Conservation (phyloP, 1,140 invertebrate species). For the Nomia melanderi region DNA sequence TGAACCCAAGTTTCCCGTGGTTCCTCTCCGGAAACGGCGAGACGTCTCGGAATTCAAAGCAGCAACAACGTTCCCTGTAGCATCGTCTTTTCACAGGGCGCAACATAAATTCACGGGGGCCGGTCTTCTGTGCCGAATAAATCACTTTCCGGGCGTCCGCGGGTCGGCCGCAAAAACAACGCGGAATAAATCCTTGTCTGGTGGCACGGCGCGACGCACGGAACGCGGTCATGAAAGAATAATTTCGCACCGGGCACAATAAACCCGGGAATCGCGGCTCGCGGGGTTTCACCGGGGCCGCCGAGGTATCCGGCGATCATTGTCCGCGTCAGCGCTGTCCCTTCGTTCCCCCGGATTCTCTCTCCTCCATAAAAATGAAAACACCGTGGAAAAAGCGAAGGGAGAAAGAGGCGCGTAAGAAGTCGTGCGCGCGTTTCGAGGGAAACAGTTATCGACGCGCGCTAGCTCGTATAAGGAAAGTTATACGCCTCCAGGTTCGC, state of each 20-base stretch:
- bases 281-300: too few species aligned
- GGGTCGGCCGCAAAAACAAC: neutral
- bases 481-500: slow-evolving; percentile 13
- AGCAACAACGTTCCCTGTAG: neutral
- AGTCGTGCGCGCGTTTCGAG: neutral
- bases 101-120: neutral
- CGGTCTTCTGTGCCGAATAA: neutral
- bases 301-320: slow-evolving; percentile 42
- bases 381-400: neutral
- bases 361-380: slow-evolving; percentile 38
- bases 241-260: neutral
- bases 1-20: too few species aligned
- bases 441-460: slow-evolving; percentile 43
- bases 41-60: neutral
- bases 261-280: neutral
- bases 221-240: slow-evolving; percentile 14
- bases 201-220: neutral
- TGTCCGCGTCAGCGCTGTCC: slow-evolving; percentile 26
- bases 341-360: neutral
- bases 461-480: slow-evolving; percentile 48
- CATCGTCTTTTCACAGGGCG: neutral
- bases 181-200: neutral
- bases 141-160: neutral
- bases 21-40: too few species aligned
- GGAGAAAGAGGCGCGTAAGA: neutral